Evolutionary conservation across 2,888 invertebrate species (phyloP).

Genomic region (Pomacea canaliculata): DNA sequence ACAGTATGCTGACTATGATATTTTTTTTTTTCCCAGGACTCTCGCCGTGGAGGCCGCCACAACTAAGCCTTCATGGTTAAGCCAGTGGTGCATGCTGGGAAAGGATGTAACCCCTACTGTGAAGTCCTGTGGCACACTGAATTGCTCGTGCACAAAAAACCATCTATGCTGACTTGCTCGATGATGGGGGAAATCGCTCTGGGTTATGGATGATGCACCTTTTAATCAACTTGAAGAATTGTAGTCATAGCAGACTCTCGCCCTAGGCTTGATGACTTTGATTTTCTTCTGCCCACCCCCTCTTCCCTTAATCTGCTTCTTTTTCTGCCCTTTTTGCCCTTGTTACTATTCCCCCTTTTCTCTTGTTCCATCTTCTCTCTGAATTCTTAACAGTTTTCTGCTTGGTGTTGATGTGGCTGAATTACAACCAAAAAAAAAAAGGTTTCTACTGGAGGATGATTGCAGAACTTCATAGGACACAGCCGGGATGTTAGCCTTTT

Average conservation of each 20-base stretch:
- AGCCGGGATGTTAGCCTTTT: background rate
- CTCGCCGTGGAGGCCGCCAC: conserved; percentile 23
- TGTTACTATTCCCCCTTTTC: no score
- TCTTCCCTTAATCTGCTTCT: no score
- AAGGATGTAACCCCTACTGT: conserved; percentile 4
- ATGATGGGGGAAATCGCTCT: background rate
- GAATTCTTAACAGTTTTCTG: background rate
- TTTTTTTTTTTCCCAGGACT: conserved; percentile 15
- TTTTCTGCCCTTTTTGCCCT: no score
- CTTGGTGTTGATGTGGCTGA: conserved; percentile 2
- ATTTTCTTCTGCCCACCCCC: background rate
- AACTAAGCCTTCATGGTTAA: conserved; percentile 10
- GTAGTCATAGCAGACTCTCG: background rate
- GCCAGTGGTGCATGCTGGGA: conserved; percentile 27
- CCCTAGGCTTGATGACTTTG: background rate
- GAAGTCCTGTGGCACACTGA: conserved; percentile 1
- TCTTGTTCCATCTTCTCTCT: no score
- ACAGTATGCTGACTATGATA: no score
- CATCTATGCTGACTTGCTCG: background rate
- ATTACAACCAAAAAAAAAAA: background rate
- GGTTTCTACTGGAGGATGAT: background rate
- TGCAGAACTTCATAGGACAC: background rate
- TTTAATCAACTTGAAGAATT: background rate
- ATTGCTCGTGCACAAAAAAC: background rate
- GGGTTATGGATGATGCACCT: conserved; percentile 6